A percentile compares a stretch with the other conserved stretches of the same genome.
These are phyloP conservation scores for Leptodirus hochenwartii DNA, from an alignment of 2,888 invertebrate species.

Conservation along the genomic window DNA sequence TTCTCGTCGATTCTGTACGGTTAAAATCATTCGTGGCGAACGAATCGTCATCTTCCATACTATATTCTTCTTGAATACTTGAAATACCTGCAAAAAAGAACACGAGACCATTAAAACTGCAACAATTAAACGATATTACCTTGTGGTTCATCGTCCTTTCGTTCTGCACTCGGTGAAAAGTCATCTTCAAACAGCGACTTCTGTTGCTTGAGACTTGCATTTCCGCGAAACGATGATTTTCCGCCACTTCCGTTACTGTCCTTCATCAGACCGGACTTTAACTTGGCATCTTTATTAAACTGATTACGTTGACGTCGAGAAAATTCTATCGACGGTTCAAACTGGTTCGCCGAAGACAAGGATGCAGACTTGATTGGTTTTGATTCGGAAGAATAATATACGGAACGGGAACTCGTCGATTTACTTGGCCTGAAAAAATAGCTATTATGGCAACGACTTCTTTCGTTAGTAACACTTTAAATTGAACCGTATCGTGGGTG, in stretches of 20 bases:
- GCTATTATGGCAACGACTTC: too few species aligned
- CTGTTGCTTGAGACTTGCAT: conserved; percentile 17
- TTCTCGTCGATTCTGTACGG: conserved; percentile 6
- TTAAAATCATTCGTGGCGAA: conserved; percentile 11
- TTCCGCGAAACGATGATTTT: too few species aligned
- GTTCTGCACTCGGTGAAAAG: conserved; percentile 25
- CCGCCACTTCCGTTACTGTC: conserved; percentile 6
- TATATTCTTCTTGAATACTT: conserved; percentile 24
- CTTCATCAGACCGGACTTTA: too few species aligned
- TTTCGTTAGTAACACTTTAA: too few species aligned
- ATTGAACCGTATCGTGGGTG: conserved; percentile 17
- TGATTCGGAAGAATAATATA: conserved; percentile 6
- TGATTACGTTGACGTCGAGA: too few species aligned
- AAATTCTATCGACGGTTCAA: too few species aligned
- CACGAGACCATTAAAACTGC: too few species aligned
- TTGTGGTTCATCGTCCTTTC: background rate
- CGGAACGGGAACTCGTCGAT: too few species aligned
- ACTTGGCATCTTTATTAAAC: too few species aligned
- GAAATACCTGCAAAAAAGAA: too few species aligned
- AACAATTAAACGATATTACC: background rate
- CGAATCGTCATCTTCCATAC: conserved; percentile 18
- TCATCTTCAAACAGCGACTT: conserved; percentile 37
- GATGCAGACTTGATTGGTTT: conserved; percentile 6
- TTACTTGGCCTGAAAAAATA: conserved; percentile 7
- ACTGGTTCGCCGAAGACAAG: too few species aligned